Evolutionary conservation across 2,113 vertebrate genomes (phyloP).

Genomic region (Talpa occidentalis): DNA sequence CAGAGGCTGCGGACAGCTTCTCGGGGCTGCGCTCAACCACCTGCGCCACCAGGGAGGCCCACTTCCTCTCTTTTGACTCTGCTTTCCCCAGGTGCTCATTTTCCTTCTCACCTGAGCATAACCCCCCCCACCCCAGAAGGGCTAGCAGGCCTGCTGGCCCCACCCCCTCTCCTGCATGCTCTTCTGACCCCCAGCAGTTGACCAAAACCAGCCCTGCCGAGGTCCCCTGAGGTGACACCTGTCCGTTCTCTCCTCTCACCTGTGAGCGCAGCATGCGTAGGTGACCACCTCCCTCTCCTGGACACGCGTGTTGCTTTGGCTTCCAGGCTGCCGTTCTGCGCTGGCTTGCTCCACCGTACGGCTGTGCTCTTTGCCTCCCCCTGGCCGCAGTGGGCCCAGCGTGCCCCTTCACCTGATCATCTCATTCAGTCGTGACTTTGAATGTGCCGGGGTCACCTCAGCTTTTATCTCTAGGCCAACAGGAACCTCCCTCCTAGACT

Average conservation of each 20-base stretch:
- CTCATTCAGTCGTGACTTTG: not conserved
- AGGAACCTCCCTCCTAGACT: not conserved
- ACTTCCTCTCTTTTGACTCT: not conserved
- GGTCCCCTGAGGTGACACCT: not conserved
- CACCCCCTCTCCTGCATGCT: fast-evolving
- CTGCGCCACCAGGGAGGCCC: no score
- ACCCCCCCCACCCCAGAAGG: not conserved
- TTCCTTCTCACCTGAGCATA: not conserved
- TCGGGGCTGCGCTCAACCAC: no score
- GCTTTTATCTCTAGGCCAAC: no score
- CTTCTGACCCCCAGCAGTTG: not conserved
- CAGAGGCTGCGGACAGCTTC: no score
- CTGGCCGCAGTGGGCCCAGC: not conserved
- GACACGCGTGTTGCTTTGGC: not conserved
- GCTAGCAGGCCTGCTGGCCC: no score
- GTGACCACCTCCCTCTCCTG: no score
- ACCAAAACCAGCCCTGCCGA: no score
- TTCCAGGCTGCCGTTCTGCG: not conserved
- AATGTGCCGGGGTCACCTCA: not conserved
- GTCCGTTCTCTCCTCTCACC: not conserved
- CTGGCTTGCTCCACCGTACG: not conserved
- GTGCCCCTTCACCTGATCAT: not conserved
- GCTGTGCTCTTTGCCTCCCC: not conserved
- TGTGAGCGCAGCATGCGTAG: fast-evolving
- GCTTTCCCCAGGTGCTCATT: no score